These are phyloP conservation scores for Phymorhynchus buccinoides DNA, from an alignment of 1,140 invertebrate species.

Conservation along the genomic window DNA sequence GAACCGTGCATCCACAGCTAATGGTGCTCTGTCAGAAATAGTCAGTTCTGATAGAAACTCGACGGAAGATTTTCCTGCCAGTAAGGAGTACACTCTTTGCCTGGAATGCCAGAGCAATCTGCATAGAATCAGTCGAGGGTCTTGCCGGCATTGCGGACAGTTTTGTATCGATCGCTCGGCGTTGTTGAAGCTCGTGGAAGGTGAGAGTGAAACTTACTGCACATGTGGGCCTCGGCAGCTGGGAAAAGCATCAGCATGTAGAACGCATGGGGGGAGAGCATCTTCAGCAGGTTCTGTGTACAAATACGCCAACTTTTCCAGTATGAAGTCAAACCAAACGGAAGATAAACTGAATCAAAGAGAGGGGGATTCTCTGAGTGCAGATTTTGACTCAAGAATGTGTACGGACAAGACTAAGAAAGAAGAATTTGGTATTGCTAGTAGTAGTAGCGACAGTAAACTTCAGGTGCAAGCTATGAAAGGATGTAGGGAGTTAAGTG, in stretches of 20 bases:
- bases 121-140: conserved; percentile 21
- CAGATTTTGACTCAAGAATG: neutral
- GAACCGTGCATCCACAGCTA: neutral
- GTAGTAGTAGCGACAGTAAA: neutral
- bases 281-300: neutral
- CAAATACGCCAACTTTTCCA: conserved; percentile 32
- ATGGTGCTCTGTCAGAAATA: neutral
- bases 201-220: conserved; percentile 42
- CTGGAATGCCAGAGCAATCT: conserved; percentile 30
- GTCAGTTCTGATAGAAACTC: neutral
- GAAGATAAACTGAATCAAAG: neutral
- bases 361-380: neutral
- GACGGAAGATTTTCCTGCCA: neutral
- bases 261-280: conserved; percentile 21
- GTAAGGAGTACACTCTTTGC: conserved; percentile 8
- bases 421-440: neutral
- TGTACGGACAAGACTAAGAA: neutral
- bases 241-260: conserved; percentile 19
- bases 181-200: neutral
- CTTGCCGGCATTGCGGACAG: conserved; percentile 41
- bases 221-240: conserved; percentile 39
- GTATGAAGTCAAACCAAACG: conserved; percentile 32
- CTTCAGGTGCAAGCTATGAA: neutral
- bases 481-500: neutral
- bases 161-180: conserved; percentile 26